Base-by-base conservation (phyloP, 2,888 invertebrate genomes). In the Folsomia candida region DNA sequence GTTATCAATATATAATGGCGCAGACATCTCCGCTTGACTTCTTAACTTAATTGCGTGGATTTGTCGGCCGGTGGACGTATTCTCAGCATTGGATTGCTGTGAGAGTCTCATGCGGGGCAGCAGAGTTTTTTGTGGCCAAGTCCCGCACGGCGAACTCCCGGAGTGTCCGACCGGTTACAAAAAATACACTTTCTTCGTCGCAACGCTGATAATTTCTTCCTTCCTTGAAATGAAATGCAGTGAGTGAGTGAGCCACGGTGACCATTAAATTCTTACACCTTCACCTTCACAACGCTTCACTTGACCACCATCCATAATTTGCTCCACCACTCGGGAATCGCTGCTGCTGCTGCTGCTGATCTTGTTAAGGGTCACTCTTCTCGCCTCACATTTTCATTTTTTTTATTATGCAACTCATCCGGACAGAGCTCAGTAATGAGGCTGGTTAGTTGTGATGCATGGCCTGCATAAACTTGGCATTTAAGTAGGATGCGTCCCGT, bases 21-120 rank as follows among this genome's bases (percentile, higher is more conserved):
- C 71, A 77, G 76, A 78, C 76, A 74, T 76, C 79, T 76, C 78
- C 65, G 74, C 72, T 72, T 73, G 79, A 75, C 67, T 69, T 76
- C 77, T 74, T 78, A 69, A 76, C 73, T 78, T 79, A 79, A 79
- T 79, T 78, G 76, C 76, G 78, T 76, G 76, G 76, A 78, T 79
- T 79, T 77, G 73, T 76, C 77, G 74, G 79, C 74, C 74, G 75
- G 61, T 63, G 67, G 73, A 74, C n/a, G n/a, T n/a, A n/a, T n/a
- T n/a, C n/a, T 72, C 70, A 70, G 62, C 70, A 74, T 74, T 71
- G 61, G 72, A 72, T 74, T 74, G 71, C 70, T 71, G 73, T 69
- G 68, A 69, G 65, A 70, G 71, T 59, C 66, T 71, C 73, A 70
- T 70, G 76, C 71, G 70, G 75, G 54, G 75, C 62, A 27, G 67